phyloP scores from a whole-genome alignment of 1,140 invertebrate species.

The Phenacoccus solenopsis region DNA sequence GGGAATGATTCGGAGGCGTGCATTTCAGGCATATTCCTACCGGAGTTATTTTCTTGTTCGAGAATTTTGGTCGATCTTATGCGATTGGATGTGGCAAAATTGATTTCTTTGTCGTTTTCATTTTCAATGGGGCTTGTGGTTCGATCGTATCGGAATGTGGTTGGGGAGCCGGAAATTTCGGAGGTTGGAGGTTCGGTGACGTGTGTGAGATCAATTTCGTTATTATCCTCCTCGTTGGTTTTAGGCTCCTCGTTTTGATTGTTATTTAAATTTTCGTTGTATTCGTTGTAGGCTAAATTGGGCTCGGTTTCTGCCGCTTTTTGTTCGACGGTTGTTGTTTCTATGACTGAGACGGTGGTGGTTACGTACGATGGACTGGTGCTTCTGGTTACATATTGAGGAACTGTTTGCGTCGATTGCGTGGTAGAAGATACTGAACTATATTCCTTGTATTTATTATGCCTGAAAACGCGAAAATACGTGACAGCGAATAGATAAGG shows the following conservation, averaged over 20 bases:
- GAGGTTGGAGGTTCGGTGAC: constrained; percentile 10
- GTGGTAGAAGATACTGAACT: constrained; percentile 18
- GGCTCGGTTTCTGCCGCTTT: constrained; percentile 16
- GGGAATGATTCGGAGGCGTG: constrained; percentile 21
- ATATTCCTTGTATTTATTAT: neutral
- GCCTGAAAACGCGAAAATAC: neutral
- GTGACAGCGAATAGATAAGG: neutral
- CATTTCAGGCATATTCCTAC: neutral
- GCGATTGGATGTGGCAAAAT: neutral
- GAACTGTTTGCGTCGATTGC: constrained; percentile 35
- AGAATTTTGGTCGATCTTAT: constrained; percentile 22
- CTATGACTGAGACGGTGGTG: constrained; percentile 25
- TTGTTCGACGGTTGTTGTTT: constrained; percentile 12
- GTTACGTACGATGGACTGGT: constrained; percentile 38
- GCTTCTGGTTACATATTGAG: neutral
- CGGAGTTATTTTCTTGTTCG: constrained; percentile 2
- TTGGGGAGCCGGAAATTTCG: neutral
- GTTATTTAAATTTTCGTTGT: constrained; percentile 11
- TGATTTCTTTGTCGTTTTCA: neutral
- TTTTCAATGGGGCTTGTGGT: neutral
- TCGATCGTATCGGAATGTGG: constrained; percentile 2
- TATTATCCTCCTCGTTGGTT: constrained; percentile 1
- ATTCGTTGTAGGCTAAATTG: constrained; percentile 11
- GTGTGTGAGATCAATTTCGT: constrained; percentile 12
- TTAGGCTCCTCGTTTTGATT: constrained; percentile 7